Percentiles rank a stretch among this genome's conserved stretches.
Evolutionary conservation across 1,140 invertebrate species (phyloP).

Genomic region (Drosophila leontia): DNA sequence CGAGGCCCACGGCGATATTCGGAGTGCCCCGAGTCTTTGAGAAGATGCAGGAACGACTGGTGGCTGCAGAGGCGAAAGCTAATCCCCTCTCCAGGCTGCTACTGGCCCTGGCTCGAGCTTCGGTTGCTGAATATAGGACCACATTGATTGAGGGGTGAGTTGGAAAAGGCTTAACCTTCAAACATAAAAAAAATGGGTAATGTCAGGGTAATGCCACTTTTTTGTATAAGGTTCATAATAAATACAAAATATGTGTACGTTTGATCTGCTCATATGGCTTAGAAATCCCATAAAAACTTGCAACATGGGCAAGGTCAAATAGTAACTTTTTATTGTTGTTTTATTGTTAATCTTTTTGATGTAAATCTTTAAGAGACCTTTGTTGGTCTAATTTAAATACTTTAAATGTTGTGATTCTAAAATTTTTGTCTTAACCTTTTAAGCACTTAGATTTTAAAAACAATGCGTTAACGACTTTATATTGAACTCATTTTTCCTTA

Average conservation of each 20-base stretch:
- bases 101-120: constrained; percentile 87
- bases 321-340: no score
- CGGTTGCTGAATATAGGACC: constrained; percentile 89
- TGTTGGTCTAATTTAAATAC: not conserved
- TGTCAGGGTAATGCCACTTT: no score
- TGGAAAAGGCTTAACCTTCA: not conserved
- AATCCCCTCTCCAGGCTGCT: constrained; percentile 81
- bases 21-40: constrained; percentile 97
- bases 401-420: not conserved
- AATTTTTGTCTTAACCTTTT: not conserved
- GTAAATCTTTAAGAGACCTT: no score
- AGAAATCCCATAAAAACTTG: not conserved
- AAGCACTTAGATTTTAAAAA: not conserved
- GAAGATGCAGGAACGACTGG: constrained; percentile 95
- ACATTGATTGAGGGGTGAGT: constrained; percentile 90
- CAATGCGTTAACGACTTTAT: not conserved
- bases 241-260: not conserved
- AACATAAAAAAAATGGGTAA: not conserved
- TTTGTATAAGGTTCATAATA: not conserved
- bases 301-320: no score
- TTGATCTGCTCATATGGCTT: not conserved
- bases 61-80: constrained; percentile 88
- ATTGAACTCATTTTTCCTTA: constrained; percentile 1
- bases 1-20: constrained; percentile 92
- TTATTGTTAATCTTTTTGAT: no score